Percentiles rank a stretch among this genome's conserved stretches.
phyloP scores from a whole-genome alignment of 2,888 invertebrate species.

The Achlya flavicornis region DNA sequence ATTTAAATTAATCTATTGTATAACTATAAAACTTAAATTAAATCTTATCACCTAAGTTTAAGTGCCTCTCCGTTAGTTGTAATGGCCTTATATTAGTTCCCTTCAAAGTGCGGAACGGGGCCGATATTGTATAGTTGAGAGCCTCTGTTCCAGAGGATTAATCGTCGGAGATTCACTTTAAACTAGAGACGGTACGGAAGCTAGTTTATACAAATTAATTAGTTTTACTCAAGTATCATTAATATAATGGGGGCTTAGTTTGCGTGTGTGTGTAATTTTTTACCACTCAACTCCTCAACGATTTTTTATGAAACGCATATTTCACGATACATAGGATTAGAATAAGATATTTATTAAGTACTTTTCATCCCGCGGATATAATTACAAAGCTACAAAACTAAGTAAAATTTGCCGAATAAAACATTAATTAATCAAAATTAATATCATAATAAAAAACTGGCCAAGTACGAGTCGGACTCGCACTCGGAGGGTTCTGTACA shows the following conservation, averaged over 20 bases:
- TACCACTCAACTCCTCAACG: no score
- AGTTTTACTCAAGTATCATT: conserved; percentile 3
- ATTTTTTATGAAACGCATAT: no score
- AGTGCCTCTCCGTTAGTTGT: background rate
- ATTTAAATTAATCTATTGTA: no score
- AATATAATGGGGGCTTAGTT: background rate
- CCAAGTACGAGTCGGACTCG: no score
- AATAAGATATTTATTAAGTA: no score
- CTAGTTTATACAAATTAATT: conserved; percentile 6
- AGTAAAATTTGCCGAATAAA: no score
- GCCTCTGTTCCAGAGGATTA: background rate
- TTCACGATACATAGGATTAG: no score
- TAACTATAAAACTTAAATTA: background rate
- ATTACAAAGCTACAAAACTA: no score
- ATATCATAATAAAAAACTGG: no score
- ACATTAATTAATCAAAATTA: no score
- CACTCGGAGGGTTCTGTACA: no score
- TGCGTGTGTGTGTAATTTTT: background rate
- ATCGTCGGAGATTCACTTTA: conserved; percentile 4
- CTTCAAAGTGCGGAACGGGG: background rate
- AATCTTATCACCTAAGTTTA: background rate
- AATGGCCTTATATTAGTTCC: conserved; percentile 4
- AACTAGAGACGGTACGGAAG: background rate
- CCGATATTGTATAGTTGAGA: conserved; percentile 4
- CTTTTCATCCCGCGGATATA: no score